Percentiles rank a stretch among this genome's conserved stretches.
These are phyloP conservation scores for Orientallactaga bullata DNA, from an alignment of 2,113 vertebrate species.

Conservation along the genomic window DNA sequence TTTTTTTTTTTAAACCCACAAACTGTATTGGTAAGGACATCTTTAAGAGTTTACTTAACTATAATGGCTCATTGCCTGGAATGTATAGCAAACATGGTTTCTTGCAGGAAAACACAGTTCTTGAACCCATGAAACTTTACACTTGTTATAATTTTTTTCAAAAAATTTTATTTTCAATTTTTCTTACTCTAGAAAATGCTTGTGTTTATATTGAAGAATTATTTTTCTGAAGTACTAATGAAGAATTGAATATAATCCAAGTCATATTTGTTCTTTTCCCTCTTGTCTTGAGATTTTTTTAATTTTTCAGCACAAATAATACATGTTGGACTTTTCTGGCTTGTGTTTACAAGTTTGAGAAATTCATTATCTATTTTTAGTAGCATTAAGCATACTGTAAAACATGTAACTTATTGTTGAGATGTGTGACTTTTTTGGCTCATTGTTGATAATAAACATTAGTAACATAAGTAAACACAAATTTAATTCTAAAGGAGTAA, in stretches of 20 bases:
- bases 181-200: constrained; percentile 71
- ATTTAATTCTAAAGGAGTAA: constrained; percentile 53
- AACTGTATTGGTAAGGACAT: constrained; percentile 19
- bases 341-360: constrained; percentile 70
- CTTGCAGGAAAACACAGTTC: constrained; percentile 60
- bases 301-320: constrained; percentile 41
- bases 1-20: constrained; percentile 10
- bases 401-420: constrained; percentile 4
- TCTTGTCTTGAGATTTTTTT: constrained; percentile 59
- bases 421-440: constrained; percentile 29
- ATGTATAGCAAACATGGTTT: constrained; percentile 68
- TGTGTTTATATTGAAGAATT: constrained; percentile 67
- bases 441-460: constrained; percentile 27
- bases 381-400: constrained; percentile 42
- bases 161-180: constrained; percentile 59
- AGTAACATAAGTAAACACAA: constrained; percentile 53
- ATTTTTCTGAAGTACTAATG: constrained; percentile 69
- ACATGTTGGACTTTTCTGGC: constrained; percentile 48
- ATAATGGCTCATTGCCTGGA: not conserved
- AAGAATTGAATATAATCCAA: constrained; percentile 75
- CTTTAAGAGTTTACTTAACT: not conserved
- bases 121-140: constrained; percentile 53
- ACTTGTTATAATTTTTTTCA: constrained; percentile 31
- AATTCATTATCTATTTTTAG: constrained; percentile 43
- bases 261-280: constrained; percentile 58